A percentile compares a stretch with the other conserved stretches of the same genome.
Conservation (phyloP, 64 coral and sea anemone species). For the Montipora efflorescens region DNA sequence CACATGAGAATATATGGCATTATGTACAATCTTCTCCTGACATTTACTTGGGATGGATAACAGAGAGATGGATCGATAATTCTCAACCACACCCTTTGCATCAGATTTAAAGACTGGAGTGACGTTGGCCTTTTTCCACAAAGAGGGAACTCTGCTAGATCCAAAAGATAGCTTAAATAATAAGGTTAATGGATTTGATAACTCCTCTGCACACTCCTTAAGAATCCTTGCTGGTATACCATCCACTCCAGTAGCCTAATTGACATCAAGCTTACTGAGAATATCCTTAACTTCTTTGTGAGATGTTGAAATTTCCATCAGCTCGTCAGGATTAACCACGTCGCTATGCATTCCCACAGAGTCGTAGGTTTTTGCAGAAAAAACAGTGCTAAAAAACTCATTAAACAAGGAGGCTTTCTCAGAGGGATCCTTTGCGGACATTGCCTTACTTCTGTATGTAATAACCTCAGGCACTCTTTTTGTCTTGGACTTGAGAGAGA, state of each 20-base stretch:
- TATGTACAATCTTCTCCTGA: constrained; percentile 36
- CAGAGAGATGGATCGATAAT: not conserved
- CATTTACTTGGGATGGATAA: constrained; percentile 3
- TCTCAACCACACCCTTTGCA: no score
- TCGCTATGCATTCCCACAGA: constrained; percentile 1
- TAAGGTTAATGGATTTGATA: no score
- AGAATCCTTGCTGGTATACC: constrained; percentile 27
- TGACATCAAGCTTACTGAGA: no score
- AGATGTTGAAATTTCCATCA: constrained; percentile 12
- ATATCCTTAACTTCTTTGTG: constrained; percentile 16
- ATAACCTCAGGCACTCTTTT: no score
- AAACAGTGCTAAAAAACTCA: not conserved
- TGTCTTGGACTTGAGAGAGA: no score
- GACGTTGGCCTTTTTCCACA: no score
- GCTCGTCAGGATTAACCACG: constrained; percentile 24
- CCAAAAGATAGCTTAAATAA: no score
- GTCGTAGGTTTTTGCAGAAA: not conserved
- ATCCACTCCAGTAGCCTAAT: constrained; percentile 37
- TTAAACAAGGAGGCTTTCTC: not conserved
- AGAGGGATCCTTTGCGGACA: no score
- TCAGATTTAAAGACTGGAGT: no score
- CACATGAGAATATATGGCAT: not conserved
- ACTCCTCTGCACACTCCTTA: not conserved
- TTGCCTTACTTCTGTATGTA: not conserved
- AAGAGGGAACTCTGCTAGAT: no score